Evolutionary conservation across 1,140 invertebrate genomes (phyloP), one percentile per base, ranked within the genome.

Genomic region (Euwallacea fornicatus): DNA sequence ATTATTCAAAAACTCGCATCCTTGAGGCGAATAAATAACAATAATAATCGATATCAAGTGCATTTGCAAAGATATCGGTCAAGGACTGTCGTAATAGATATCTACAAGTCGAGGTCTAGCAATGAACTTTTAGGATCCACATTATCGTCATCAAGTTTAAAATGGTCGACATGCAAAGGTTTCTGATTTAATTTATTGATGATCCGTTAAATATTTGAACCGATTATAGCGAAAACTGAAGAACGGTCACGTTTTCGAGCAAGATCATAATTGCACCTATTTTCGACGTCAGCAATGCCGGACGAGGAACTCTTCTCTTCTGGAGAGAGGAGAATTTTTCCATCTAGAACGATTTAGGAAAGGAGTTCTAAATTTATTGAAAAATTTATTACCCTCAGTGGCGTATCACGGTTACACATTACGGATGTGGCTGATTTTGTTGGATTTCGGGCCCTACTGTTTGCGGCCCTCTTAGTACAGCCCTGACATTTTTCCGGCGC

Each of bases 61-160:
- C n/a, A 46, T 63, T 44, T 9, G 42, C 13, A 15, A 11, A 47
- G 13, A 50, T 41, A 41, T 46, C 11, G 61, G 61, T 47, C 42
- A 63, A 63, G 61, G 61, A n/a, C 43, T 33, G 42, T 11, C 16
- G 7, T 63, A n/a, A 63, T 47, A 46, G 61, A 63, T 63, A 63
- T 60, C 42, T 60, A 41, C 10, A 10, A 60, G 58, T n/a, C 33
- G 13, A 13, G 47, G 13, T 11, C 46, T 50, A 50, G 46, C 46
- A 50, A 50, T 50, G 46, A 50, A 50, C 46, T 50, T 50, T 50
- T 7, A 50, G 13, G 13, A 50, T 50, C 2, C 46, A 50, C 21
- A 33, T 33, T 63, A 46, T 46, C 11, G 41, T 11, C 61, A 63
- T 63, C n/a, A 63, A 63, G 46, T 63, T 50, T 10, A 50, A 50